Base-by-base conservation (phyloP, 2,888 invertebrate genomes). In the Rotaria socialis region DNA sequence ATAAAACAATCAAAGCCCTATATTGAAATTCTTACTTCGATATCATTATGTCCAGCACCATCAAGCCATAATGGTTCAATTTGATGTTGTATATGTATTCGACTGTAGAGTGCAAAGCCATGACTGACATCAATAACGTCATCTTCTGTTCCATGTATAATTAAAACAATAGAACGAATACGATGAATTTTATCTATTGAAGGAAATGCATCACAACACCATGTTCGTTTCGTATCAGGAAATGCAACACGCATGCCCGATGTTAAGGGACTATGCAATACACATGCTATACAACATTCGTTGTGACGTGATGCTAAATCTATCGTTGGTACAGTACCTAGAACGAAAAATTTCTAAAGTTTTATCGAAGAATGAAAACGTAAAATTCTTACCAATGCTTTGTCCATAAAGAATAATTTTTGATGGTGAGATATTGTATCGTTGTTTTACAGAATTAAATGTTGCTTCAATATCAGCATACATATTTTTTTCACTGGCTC, bases 391-490 rank as follows among this genome's bases (percentile, higher is more conserved):
- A 80, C 98, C 98, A 91, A 98, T 98, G 92, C 96, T 97, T 92
- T 98, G 98, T 52, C 98, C 98, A 92, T 99, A 99, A 84, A 99
- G 93, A 90, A 98, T 97, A 88, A 98, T 96, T 91, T 96, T 96
- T 91, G 97, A 96, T 50, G 97, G 96, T 90, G 95, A 95, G 89
- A 97, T 94, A 87, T 95, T 95, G 90, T 94, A 94, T 88, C 96
- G 93, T 88, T 95, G 95, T 89, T 96, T 93, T 88, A 97, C 93
- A 47, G 96, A 95, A 90, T 96, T 95, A 96, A 96, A 97, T 75
- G 96, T 97, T 87, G 97, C 96, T 92, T 96, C 96, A 89, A 98
- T 96, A 91, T 99, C 98, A n/a, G 97, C 95, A 91, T 99, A 99
- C 86, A 99, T 93, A 92, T 98, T 98, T 92, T 96, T 97, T 92